These are phyloP conservation scores for Thereva unica DNA, from an alignment of 2,888 invertebrate species.

Conservation along the genomic window DNA sequence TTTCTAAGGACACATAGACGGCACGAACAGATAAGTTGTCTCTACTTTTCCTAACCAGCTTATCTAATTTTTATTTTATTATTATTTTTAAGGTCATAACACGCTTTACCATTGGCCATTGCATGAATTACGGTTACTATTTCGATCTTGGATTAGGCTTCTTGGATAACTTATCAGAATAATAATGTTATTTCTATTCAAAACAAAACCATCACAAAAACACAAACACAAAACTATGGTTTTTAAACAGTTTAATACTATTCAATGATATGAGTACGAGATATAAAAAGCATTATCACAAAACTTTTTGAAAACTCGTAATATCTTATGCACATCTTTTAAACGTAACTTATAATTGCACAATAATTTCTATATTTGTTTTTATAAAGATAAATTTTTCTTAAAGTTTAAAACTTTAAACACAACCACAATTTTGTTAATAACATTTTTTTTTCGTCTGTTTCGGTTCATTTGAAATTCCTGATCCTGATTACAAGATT, in stretches of 20 bases:
- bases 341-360: constrained; percentile 25
- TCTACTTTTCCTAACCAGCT: too few relatives aligned
- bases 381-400: constrained; percentile 23
- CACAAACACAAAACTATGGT: neutral
- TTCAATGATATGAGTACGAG: constrained; percentile 46
- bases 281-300: constrained; percentile 46
- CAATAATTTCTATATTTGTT: constrained; percentile 17
- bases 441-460: constrained; percentile 6
- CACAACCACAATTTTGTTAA: constrained; percentile 27
- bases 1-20: too few relatives aligned
- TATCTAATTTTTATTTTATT: too few relatives aligned
- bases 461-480: constrained; percentile 8
- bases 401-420: constrained; percentile 26
- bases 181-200: too few relatives aligned
- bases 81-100: too few relatives aligned
- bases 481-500: constrained; percentile 11
- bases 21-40: too few relatives aligned
- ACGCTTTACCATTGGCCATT: too few relatives aligned
- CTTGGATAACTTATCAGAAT: too few relatives aligned
- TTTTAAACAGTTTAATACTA: constrained; percentile 38
- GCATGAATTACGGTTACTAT: too few relatives aligned
- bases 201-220: too few relatives aligned
- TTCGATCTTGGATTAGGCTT: too few relatives aligned
- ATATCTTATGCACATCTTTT: constrained; percentile 27
- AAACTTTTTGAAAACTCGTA: constrained; percentile 41